Base-by-base conservation (phyloP, 2,113 vertebrate species). In the Urocynchramus pylzowi region DNA sequence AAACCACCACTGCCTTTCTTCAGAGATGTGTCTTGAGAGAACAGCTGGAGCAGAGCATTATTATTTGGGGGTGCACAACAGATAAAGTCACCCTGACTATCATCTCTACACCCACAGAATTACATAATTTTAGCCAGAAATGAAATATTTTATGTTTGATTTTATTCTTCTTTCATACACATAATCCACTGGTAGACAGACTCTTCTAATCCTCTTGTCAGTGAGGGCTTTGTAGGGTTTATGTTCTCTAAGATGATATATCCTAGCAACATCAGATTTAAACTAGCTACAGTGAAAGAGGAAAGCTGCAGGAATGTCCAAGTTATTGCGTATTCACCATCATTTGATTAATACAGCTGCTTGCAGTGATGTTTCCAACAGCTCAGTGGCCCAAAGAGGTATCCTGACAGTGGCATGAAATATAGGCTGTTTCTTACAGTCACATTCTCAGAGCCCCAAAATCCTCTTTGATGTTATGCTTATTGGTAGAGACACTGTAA, bases 201-300 rank as follows among this genome's bases (percentile, higher is more conserved):
- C 30, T 90, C 18, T 94, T 90, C 64, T 96, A 97, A 97, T 95
- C 96, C 75, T 94, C 90, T 76, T 90, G 87, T 94, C 54, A 2
- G 82, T 1, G 21, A 88, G 35, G 75, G 64, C 71, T 96, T 94
- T 93, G 59, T 87, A 69, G 75, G 91, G 37, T 89, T 97, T 95
- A 91, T 89, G 64, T 87, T 89, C 82, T 80, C 44, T 90, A 86
- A 93, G 90, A 80, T 59, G 61, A 87, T 67, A 94, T 93, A 95
- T 93, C 94, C 94, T 96, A 96, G 96, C 95, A 96, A 95, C 94
- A 86, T 41, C 78, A 88, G 91, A 94, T 86, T 96, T 94, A 93
- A 91, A 54, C 67, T 65, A 80, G 59, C 67, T 93, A 63, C 75
- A 60, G 42, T 9, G 4, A 77, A 85, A 63, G 19, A 77, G 30